Evolutionary conservation across 92 coral and sea anemone species (phyloP).

Genomic region (Phenganax marumi): DNA sequence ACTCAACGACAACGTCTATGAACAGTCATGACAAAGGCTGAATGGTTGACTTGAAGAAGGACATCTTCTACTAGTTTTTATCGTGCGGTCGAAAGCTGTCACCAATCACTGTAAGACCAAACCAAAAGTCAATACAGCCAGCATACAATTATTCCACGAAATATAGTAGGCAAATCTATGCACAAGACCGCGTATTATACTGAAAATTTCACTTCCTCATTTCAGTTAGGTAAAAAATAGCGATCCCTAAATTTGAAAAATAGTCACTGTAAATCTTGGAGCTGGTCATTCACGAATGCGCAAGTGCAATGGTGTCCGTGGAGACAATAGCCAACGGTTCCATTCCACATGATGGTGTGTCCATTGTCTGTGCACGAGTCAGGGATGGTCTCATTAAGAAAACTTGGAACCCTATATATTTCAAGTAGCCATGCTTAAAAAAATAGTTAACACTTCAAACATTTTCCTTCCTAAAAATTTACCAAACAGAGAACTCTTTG

Average conservation of each 20-base stretch:
- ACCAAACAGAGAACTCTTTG: neutral
- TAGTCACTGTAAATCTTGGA: too few relatives aligned
- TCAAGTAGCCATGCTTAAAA: neutral
- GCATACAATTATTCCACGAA: too few relatives aligned
- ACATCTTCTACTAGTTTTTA: neutral
- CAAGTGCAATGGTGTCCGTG: neutral
- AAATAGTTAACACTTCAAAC: neutral
- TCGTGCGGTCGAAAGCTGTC: too few relatives aligned
- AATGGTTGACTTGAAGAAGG: neutral
- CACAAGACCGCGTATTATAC: too few relatives aligned
- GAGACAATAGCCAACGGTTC: neutral
- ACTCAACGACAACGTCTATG: neutral
- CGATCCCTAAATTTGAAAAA: too few relatives aligned
- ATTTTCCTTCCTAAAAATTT: neutral
- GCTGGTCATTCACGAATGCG: neutral
- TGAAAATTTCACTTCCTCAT: too few relatives aligned
- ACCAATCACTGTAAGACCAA: too few relatives aligned
- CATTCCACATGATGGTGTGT: neutral
- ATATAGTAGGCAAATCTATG: too few relatives aligned
- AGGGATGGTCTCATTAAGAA: constrained; percentile 18
- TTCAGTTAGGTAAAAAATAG: too few relatives aligned
- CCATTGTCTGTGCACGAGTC: neutral
- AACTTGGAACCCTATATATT: neutral
- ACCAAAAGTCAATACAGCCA: too few relatives aligned
- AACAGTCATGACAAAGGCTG: neutral